A percentile compares a stretch with the other conserved stretches of the same genome.
Evolutionary conservation across 2,888 invertebrate genomes (phyloP).

Genomic region (Acronicta aceris): DNA sequence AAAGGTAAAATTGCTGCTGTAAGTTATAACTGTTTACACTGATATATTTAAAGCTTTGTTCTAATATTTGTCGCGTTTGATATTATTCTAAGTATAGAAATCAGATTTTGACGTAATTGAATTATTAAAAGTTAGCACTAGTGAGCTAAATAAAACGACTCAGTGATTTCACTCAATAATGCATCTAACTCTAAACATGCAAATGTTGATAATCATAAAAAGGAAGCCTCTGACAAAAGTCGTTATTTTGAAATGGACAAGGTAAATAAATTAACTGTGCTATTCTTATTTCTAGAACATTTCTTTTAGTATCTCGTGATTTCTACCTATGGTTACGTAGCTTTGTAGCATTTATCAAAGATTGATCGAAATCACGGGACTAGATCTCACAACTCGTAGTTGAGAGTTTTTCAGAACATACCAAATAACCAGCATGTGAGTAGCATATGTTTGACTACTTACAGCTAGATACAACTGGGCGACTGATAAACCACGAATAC

Average conservation of each 20-base stretch:
- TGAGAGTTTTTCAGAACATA: constrained; percentile 15
- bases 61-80: constrained; percentile 14
- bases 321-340: not conserved
- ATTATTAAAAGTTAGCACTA: constrained; percentile 28
- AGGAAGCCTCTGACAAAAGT: constrained; percentile 15
- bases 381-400: not conserved
- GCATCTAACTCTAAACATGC: constrained; percentile 16
- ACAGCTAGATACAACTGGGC: constrained; percentile 41
- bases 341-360: not conserved
- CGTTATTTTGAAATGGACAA: constrained; percentile 15
- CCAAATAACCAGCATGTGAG: constrained; percentile 31
- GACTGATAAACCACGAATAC: constrained; percentile 54
- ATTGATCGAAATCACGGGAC: not conserved
- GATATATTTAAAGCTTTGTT: constrained; percentile 9
- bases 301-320: not conserved
- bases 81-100: constrained; percentile 3
- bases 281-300: not conserved
- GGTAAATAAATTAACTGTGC: constrained; percentile 2
- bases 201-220: constrained; percentile 23
- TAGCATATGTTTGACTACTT: constrained; percentile 38
- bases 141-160: constrained; percentile 21
- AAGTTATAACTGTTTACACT: too few species aligned
- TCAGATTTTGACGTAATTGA: constrained; percentile 18
- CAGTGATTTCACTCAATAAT: constrained; percentile 22
- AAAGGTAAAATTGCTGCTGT: too few species aligned